Percentiles rank a stretch among this genome's conserved stretches.
Evolutionary conservation across 2,797 vertebrate genomes (phyloP).

Genomic region (Lemur catta): DNA sequence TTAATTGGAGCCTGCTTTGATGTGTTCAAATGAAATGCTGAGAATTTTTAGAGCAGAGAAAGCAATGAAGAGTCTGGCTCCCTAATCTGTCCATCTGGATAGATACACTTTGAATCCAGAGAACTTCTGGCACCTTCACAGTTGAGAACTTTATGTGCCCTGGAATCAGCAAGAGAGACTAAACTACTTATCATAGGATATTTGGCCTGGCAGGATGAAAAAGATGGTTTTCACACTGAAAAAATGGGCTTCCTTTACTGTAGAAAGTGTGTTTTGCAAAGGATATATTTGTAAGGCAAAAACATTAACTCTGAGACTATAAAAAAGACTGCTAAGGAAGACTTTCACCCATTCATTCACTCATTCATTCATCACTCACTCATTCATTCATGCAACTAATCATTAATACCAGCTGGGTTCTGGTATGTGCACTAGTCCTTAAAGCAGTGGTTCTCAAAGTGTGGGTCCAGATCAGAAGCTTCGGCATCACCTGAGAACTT

Average conservation of each 20-base stretch:
- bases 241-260: background rate
- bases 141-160: slow-evolving; percentile 39
- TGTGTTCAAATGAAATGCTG: slow-evolving; percentile 26
- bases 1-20: slow-evolving; percentile 52
- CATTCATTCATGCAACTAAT: background rate
- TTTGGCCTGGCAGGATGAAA: background rate
- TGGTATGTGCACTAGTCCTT: background rate
- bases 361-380: background rate
- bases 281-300: background rate
- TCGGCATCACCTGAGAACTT: background rate
- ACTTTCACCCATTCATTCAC: background rate
- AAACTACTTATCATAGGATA: slow-evolving; percentile 24
- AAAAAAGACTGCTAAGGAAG: background rate
- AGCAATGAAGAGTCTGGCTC: slow-evolving; percentile 67
- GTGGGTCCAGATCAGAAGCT: background rate
- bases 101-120: slow-evolving; percentile 51
- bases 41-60: slow-evolving; percentile 52
- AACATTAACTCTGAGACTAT: background rate
- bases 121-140: slow-evolving; percentile 61
- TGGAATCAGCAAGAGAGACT: slow-evolving; percentile 60
- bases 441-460: background rate
- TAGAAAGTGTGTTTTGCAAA: background rate
- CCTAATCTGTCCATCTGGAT: slow-evolving; percentile 52
- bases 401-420: background rate
- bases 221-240: background rate